Evolutionary conservation across 2,113 vertebrate genomes (phyloP).

Genomic region (Neomonachus schauinslandi): DNA sequence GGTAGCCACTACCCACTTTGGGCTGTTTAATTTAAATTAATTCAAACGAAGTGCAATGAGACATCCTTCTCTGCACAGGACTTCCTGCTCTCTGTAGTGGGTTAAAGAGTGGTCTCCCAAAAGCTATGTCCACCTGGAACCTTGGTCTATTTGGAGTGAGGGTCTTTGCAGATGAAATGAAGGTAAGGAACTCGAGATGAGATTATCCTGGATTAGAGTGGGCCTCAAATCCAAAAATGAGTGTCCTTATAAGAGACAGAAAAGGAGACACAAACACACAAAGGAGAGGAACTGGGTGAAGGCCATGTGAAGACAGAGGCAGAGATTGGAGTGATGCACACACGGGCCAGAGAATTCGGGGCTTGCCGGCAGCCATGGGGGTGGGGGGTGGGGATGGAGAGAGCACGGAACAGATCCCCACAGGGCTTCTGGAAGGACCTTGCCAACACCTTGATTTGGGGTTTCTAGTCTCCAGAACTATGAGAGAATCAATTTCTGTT

Average conservation of each 20-base stretch:
- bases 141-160: neutral
- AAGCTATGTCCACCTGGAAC: neutral
- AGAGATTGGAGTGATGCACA: accelerated
- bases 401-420: too few relatives aligned
- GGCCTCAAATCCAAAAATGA: neutral
- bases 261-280: neutral
- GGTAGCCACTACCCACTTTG: neutral
- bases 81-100: neutral
- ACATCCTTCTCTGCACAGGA: neutral
- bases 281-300: neutral
- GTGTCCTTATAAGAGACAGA: neutral
- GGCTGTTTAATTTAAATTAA: neutral
- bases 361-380: neutral
- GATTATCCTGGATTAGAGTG: neutral
- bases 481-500: neutral
- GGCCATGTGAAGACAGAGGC: neutral
- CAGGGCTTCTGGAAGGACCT: neutral
- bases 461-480: neutral
- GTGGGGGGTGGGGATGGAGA: neutral
- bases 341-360: accelerated
- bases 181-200: neutral
- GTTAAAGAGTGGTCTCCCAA: neutral
- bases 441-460: neutral
- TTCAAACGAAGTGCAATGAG: neutral
- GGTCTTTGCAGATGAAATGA: neutral